Evolutionary conservation across 2,797 vertebrate genomes (phyloP).

Genomic region (Spinibarbus caldwelli): DNA sequence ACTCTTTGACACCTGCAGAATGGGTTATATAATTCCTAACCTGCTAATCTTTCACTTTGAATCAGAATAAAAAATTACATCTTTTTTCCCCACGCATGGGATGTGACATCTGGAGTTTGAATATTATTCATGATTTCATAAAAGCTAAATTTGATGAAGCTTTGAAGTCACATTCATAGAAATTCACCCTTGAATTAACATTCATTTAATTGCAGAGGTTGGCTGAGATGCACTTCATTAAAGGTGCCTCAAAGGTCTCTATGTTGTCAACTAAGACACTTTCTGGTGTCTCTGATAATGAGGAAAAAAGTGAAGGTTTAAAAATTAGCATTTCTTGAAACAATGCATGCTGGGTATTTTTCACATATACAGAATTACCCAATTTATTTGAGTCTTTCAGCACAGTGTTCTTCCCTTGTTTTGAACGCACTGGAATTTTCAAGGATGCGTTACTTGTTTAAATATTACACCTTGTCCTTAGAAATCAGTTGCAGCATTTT

Average conservation of each 20-base stretch:
- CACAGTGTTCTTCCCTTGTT: not conserved
- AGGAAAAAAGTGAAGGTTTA: not conserved
- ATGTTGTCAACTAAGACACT: constrained; percentile 22
- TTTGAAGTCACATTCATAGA: constrained; percentile 33
- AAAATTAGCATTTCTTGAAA: constrained; percentile 11
- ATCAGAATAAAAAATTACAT: not conserved
- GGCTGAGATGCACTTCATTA: constrained; percentile 27
- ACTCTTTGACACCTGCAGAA: not conserved
- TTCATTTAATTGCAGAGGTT: constrained; percentile 1
- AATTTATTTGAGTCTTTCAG: not conserved
- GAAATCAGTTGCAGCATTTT: not conserved
- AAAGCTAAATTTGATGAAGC: constrained; percentile 38
- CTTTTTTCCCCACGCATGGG: not conserved
- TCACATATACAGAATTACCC: not conserved
- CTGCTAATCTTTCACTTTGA: constrained; percentile 8
- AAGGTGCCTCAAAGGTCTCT: constrained; percentile 22
- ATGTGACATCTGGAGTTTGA: constrained; percentile 33
- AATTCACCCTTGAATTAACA: constrained; percentile 26
- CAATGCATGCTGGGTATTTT: not conserved
- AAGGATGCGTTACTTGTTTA: constrained; percentile 5
- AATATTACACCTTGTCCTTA: not conserved
- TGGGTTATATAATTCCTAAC: not conserved
- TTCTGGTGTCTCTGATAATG: constrained; percentile 27
- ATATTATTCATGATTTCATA: constrained; percentile 23
- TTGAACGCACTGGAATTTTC: not conserved